Evolutionary conservation across 1,140 invertebrate genomes (phyloP).

Genomic region (Cataglyphis hispanica): DNA sequence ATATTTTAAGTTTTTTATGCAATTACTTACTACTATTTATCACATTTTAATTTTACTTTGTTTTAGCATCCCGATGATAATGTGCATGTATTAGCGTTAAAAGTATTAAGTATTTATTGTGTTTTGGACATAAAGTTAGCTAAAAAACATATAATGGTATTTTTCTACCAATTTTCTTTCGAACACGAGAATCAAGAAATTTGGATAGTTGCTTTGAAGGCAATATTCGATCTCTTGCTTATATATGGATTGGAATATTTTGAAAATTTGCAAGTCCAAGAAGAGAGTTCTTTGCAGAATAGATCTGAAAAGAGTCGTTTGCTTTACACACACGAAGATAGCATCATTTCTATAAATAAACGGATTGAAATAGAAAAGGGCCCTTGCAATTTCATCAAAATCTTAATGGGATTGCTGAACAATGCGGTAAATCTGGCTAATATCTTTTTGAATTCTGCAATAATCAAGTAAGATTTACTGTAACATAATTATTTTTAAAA

Average conservation of each 20-base stretch:
- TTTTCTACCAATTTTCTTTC: conserved; percentile 78
- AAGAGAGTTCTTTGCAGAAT: conserved; percentile 49
- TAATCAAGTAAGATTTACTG: not conserved
- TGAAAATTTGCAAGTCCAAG: conserved; percentile 71
- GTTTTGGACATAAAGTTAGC: conserved; percentile 83
- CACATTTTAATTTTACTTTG: conserved; percentile 37
- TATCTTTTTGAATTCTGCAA: not conserved
- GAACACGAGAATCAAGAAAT: conserved; percentile 78
- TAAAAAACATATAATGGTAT: conserved; percentile 82
- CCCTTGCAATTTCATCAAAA: conserved; percentile 80
- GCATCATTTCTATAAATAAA: conserved; percentile 62
- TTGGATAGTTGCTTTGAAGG: conserved; percentile 79
- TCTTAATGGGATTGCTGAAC: conserved; percentile 81
- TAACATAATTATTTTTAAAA: conserved; percentile 73
- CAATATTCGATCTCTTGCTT: conserved; percentile 84
- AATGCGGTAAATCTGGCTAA: conserved; percentile 72
- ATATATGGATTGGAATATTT: conserved; percentile 84
- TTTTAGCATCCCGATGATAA: conserved; percentile 77
- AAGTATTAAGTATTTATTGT: conserved; percentile 80
- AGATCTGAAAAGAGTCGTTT: conserved; percentile 71
- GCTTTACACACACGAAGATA: conserved; percentile 75
- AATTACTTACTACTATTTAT: conserved; percentile 42
- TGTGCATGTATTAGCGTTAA: conserved; percentile 80
- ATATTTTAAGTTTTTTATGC: not conserved
- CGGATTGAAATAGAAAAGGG: conserved; percentile 43